Conservation (phyloP, 1,140 invertebrate species). For the Yoshiicerus persimilis region DNA sequence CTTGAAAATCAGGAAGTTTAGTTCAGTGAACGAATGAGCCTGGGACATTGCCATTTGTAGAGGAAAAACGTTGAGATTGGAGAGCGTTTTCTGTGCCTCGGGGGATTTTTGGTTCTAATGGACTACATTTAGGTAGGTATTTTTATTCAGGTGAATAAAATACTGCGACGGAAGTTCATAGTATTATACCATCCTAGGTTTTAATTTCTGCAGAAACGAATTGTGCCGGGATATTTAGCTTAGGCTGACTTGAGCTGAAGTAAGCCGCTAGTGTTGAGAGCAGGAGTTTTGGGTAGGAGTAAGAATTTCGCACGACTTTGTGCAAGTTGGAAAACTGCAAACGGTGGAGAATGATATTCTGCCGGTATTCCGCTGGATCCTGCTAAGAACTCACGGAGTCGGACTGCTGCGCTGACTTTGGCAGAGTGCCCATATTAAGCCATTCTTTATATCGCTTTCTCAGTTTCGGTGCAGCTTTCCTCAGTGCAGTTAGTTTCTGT, state of each 20-base stretch:
- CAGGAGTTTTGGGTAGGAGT: neutral
- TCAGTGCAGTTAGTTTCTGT: neutral
- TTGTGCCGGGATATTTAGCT: neutral
- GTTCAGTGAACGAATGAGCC: too few relatives aligned
- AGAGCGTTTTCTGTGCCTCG: neutral
- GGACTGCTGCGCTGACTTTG: conserved; percentile 22
- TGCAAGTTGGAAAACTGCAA: neutral
- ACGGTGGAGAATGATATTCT: neutral
- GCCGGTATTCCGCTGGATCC: neutral
- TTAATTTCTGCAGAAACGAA: neutral
- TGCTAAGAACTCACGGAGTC: conserved; percentile 11
- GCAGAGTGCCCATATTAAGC: conserved; percentile 20
- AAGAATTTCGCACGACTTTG: neutral
- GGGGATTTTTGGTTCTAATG: too few relatives aligned
- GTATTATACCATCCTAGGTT: neutral
- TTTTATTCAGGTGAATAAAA: neutral
- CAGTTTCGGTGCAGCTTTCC: neutral
- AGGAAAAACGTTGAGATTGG: neutral
- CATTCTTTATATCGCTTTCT: neutral
- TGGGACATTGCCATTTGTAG: too few relatives aligned
- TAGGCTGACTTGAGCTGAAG: neutral
- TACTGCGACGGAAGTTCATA: neutral
- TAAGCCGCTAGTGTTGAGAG: neutral
- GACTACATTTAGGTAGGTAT: too few relatives aligned
- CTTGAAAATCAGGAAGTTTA: too few relatives aligned